Evolutionary conservation across 2,113 vertebrate genomes (phyloP).

Genomic region (Scalopus aquaticus): DNA sequence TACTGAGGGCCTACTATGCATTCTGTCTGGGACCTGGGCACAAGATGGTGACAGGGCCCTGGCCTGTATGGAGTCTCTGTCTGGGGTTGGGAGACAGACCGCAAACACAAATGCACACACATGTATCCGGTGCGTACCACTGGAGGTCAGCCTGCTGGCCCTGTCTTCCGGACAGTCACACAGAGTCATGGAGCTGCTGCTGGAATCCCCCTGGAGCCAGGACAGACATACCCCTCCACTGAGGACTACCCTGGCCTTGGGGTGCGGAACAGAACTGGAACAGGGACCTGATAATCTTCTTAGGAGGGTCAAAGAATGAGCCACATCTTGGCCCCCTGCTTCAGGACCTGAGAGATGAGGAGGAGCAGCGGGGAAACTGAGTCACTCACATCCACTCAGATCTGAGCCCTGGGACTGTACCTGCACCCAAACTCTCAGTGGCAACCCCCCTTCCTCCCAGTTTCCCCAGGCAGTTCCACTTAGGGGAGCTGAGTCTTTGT

Average conservation of each 20-base stretch:
- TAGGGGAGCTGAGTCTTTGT: not conserved
- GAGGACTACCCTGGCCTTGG: no score
- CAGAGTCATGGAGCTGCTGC: not conserved
- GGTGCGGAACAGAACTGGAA: not conserved
- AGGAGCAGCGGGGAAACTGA: not conserved
- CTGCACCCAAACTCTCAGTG: not conserved
- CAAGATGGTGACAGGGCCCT: fast-evolving
- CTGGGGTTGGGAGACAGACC: not conserved
- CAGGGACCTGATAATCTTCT: not conserved
- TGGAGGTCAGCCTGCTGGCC: fast-evolving
- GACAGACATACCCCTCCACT: not conserved
- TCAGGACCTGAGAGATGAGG: not conserved
- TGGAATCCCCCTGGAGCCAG: not conserved
- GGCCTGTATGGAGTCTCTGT: not conserved
- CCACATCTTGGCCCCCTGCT: fast-evolving
- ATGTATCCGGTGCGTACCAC: fast-evolving
- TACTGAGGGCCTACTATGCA: fast-evolving
- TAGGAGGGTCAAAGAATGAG: no score
- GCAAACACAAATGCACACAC: fast-evolving
- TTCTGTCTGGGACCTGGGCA: not conserved
- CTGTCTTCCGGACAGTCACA: not conserved
- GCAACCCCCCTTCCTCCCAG: fast-evolving
- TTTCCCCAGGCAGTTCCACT: not conserved
- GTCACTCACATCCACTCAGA: not conserved
- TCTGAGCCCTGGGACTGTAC: not conserved